Conservation (phyloP, 1,140 invertebrate species). For the Xylocopa sonorina region DNA sequence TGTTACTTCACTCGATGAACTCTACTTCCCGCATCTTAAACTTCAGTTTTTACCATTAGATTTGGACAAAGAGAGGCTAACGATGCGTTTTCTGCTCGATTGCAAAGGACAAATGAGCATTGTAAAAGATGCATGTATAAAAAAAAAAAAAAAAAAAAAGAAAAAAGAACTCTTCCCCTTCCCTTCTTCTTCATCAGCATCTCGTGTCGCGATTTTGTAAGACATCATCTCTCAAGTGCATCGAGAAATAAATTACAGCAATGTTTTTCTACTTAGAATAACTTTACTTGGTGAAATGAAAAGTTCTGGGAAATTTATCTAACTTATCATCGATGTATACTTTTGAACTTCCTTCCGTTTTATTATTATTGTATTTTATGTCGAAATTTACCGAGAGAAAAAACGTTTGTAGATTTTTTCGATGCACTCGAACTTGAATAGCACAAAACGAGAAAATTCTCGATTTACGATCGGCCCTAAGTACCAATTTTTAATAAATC, state of each 20-base stretch:
- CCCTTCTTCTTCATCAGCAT: neutral
- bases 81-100: constrained; percentile 20
- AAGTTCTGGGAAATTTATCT: neutral
- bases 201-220: neutral
- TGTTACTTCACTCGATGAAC: neutral
- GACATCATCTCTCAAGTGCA: constrained; percentile 12
- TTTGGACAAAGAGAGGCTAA: constrained; percentile 43
- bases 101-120: constrained; percentile 39
- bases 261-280: neutral
- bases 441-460: constrained; percentile 17
- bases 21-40: neutral
- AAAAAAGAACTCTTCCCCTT: neutral
- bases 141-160: constrained; percentile 47
- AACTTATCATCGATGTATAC: neutral
- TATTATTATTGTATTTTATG: neutral
- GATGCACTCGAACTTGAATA: constrained; percentile 25
- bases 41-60: neutral
- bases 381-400: too few species aligned
- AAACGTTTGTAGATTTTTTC: neutral
- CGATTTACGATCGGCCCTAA: constrained; percentile 32
- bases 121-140: constrained; percentile 49
- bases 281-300: neutral
- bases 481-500: constrained; percentile 38
- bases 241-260: neutral
- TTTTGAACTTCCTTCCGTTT: neutral